Base-by-base conservation (phyloP, 37 sponge, comb jelly and placozoan genomes). In the Diacarnus erythraeanus region DNA sequence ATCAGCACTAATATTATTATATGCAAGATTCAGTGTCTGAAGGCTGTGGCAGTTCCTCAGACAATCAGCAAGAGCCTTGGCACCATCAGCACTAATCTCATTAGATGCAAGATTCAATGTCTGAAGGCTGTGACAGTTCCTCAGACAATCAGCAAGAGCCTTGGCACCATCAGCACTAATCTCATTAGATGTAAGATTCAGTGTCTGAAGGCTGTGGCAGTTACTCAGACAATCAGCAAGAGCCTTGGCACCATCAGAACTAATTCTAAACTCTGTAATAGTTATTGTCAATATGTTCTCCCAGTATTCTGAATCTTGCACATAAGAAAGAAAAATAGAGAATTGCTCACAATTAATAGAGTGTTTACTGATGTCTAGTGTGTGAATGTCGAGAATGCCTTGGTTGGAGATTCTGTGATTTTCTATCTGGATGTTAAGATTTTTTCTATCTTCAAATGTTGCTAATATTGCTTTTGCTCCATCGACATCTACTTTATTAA, bases 131-230 rank as follows among this genome's bases (percentile, higher is more conserved):
- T 6, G 9, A 25, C 61, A 60, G 27, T 20, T 4, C 22, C 22
- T 60, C 22, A 60, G 26, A 26, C 26, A 17, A 6, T 60, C 61
- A 60, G 61, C 61, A 20, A 60, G 61, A 60, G 27, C 61, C 27
- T 60, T 20, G 27, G 61, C 61, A 6, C 61, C 61, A 60, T 60
- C 61, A 25, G 61, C 61, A 60, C 61, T 25, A 60, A 60, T 60
- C 9, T 6, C 4, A 25, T 60, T 60, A 60, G 9, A 26, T n/a
- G 9, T 60, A 5, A 60, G 61, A 25, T 60, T 60, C 4, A 60
- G 61, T 60, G 27, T 60, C 22, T 60, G 61, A 4, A 60, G 61
- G 23, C 22, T 60, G 4, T 6, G 9, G 22, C 61, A 60, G 27
- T 20, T 4, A 6, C 22, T 60, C 4, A 60, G 61, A 26, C 26